Percentiles rank a stretch among this genome's conserved stretches.
phyloP scores from a whole-genome alignment of 2,113 vertebrate genomes.

The Cyphomyrus plagiostoma region DNA sequence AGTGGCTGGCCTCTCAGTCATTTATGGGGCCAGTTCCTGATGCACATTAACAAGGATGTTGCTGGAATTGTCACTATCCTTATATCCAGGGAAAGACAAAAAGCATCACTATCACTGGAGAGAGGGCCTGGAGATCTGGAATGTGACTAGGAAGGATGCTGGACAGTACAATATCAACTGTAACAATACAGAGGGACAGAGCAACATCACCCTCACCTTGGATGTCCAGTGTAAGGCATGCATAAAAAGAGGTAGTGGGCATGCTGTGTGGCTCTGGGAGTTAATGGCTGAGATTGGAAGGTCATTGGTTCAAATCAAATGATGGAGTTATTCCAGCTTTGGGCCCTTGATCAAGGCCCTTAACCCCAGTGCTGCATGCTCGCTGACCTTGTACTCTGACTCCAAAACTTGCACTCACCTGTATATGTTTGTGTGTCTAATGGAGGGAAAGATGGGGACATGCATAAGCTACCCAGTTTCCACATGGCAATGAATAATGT shows the following conservation, averaged over 20 bases:
- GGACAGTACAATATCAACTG: constrained; percentile 57
- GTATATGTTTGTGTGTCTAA: not conserved
- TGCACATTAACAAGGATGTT: not conserved
- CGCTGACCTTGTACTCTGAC: not conserved
- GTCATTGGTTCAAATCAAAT: not conserved
- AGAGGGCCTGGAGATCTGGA: constrained; percentile 57
- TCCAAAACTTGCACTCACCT: not conserved
- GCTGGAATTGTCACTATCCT: not conserved
- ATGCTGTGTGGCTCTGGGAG: not conserved
- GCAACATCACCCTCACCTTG: constrained; percentile 45
- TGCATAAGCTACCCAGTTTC: not conserved
- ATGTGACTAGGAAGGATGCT: constrained; percentile 55
- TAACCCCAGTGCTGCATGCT: not conserved
- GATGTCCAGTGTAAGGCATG: constrained; percentile 60
- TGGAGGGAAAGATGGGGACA: not conserved
- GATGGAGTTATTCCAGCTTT: not conserved
- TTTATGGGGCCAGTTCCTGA: not conserved
- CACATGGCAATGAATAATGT: not conserved
- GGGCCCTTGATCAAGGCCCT: not conserved
- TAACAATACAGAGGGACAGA: constrained; percentile 54
- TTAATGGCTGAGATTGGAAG: not conserved
- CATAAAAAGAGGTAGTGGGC: not conserved
- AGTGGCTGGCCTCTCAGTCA: not conserved
- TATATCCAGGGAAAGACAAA: constrained; percentile 39
- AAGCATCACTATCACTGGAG: constrained; percentile 44